phyloP scores from a whole-genome alignment of 2,113 vertebrate genomes.

The Gorsachius goisagi region DNA sequence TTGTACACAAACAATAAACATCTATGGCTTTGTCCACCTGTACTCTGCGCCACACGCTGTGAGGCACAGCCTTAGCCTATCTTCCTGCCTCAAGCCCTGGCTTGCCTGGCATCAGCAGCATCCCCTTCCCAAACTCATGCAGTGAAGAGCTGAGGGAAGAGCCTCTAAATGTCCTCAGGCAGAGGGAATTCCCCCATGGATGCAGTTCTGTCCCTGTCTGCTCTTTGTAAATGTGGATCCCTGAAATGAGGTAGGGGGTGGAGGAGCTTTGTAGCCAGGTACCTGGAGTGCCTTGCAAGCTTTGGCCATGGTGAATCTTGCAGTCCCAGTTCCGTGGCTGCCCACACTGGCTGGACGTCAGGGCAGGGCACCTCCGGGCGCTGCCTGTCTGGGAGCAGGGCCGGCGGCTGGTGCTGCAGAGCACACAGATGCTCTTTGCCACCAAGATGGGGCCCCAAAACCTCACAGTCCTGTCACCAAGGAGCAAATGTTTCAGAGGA shows the following conservation, averaged over 20 bases:
- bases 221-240: neutral
- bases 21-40: neutral
- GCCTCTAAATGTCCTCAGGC: rapidly evolving
- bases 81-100: neutral
- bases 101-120: neutral
- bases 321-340: neutral
- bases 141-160: neutral
- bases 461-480: neutral
- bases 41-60: rapidly evolving
- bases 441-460: rapidly evolving
- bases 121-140: neutral
- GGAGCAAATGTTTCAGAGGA: neutral
- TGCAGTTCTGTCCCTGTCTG: neutral
- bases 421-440: neutral
- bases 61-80: neutral
- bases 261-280: neutral
- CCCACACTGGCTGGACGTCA: rapidly evolving
- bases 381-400: neutral
- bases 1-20: neutral
- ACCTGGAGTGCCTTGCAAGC: neutral
- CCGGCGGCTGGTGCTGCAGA: rapidly evolving
- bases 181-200: rapidly evolving
- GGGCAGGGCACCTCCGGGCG: rapidly evolving
- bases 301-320: neutral
- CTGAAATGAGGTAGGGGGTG: neutral